A percentile compares a stretch with the other conserved stretches of the same genome.
Evolutionary conservation across 30 jellyfish, hydroid and myxozoan species (phyloP).

Genomic region (Cassiopea andromeda): DNA sequence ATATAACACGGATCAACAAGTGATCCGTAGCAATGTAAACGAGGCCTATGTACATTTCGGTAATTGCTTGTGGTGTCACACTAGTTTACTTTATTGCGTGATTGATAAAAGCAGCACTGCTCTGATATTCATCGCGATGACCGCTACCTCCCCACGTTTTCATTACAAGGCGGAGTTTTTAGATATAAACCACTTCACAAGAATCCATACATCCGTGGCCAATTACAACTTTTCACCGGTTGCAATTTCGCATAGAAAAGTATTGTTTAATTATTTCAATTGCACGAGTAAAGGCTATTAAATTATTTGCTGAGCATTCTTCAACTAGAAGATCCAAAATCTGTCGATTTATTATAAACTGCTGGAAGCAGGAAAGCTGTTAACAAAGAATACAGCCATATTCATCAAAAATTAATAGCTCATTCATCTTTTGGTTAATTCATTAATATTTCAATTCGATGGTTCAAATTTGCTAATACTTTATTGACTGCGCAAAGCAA

Average conservation of each 20-base stretch:
- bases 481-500: conserved; percentile 5
- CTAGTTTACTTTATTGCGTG: too few species aligned
- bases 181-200: background rate
- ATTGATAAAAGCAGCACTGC: too few species aligned
- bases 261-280: background rate
- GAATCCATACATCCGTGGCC: background rate
- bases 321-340: background rate
- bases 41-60: too few species aligned
- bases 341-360: background rate
- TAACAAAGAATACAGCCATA: conserved; percentile 15
- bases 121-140: background rate
- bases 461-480: conserved; percentile 5
- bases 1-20: too few species aligned
- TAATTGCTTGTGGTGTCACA: too few species aligned
- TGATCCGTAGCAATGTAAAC: too few species aligned
- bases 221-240: background rate
- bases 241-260: background rate
- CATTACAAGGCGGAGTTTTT: background rate
- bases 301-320: background rate
- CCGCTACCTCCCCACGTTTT: background rate
- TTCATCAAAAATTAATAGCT: conserved; percentile 6
- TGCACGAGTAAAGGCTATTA: background rate
- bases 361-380: conserved; percentile 12
- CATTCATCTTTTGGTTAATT: conserved; percentile 8
- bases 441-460: conserved; percentile 14